Evolutionary conservation across 2,888 invertebrate species (phyloP).

Genomic region (Ceraclea dissimilis): DNA sequence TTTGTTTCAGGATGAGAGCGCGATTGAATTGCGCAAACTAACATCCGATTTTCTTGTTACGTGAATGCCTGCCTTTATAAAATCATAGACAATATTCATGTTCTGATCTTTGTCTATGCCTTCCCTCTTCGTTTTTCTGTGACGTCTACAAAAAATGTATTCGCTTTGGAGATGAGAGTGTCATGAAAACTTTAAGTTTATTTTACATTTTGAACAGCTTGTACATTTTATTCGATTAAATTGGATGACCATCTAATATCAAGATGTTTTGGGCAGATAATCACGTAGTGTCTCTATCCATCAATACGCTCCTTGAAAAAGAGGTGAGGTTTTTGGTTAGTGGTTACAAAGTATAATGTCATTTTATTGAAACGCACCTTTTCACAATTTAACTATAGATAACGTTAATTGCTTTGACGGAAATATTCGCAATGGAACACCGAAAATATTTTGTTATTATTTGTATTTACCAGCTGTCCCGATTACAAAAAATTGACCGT

Average conservation of each 20-base stretch:
- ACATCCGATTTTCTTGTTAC: constrained; percentile 31
- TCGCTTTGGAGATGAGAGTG: constrained; percentile 17
- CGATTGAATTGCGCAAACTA: too few species aligned
- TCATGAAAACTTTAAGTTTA: constrained; percentile 15
- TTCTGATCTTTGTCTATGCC: not conserved
- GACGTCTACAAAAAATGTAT: constrained; percentile 15
- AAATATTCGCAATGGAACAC: too few species aligned
- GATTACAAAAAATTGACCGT: too few species aligned
- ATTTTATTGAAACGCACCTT: constrained; percentile 7
- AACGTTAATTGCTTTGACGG: not conserved
- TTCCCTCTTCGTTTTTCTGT: constrained; percentile 1
- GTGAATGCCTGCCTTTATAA: constrained; percentile 24
- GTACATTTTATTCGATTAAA: constrained; percentile 3
- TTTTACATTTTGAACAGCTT: not conserved
- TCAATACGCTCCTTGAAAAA: constrained; percentile 69
- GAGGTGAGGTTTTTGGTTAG: constrained; percentile 47
- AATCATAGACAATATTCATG: not conserved
- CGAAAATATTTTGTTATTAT: too few species aligned
- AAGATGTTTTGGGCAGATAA: constrained; percentile 82
- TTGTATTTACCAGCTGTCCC: too few species aligned
- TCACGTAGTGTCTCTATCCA: constrained; percentile 61
- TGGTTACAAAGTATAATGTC: constrained; percentile 15
- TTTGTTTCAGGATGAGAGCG: too few species aligned
- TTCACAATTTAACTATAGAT: not conserved
- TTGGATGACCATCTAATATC: constrained; percentile 11